Evolutionary conservation across 2,113 vertebrate species (phyloP), one percentile per base, ranked within the genome.

Genomic region (Ciconia boyciana): DNA sequence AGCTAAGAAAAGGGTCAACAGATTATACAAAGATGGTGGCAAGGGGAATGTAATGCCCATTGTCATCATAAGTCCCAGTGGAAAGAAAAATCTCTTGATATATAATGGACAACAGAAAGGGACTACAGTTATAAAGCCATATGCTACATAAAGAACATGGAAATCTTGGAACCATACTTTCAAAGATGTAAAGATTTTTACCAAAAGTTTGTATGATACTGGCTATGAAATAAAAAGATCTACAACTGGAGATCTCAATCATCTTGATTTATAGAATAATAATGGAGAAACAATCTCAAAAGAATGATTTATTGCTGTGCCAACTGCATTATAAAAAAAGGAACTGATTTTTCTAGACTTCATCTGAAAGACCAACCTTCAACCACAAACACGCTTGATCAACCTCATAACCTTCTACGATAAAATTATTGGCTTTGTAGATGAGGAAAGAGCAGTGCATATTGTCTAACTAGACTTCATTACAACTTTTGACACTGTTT

Each of bases 291-390:
- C n/a, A 39, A 10, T 64, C 55, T 43, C 48, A 76, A 70, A 70
- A 62, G 15, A 61, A 69, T 2, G 1, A 69, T 61, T 92, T 85
- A 58, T 94, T 96, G 39, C 52, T 95, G 51, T n/a, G 86, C 43
- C 87, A 86, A 86, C 93, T 65, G 34, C 48, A 64, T 76, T 85
- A 80, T 64, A n/a, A 55, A 81, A 9, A 54, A 93, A 66, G 46
- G 31, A 84, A 44, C 21, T 16, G 60, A 51, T 76, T 94, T 91
- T 64, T 65, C 92, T 71, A 55, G 71, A 75, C 39, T 93, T 75
- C 36, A 84, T 69, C 84, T 83, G 79, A 95, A 97, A 97, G 90
- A 93, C 64, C 88, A 90, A 52, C 41, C 85, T 82, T 74, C 88
- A 90, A 49, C 66, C 66, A 90, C 82, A 96, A 93, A 68, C 70